Conservation (phyloP, 2,797 vertebrate species). For the Oreochromis grahami region DNA sequence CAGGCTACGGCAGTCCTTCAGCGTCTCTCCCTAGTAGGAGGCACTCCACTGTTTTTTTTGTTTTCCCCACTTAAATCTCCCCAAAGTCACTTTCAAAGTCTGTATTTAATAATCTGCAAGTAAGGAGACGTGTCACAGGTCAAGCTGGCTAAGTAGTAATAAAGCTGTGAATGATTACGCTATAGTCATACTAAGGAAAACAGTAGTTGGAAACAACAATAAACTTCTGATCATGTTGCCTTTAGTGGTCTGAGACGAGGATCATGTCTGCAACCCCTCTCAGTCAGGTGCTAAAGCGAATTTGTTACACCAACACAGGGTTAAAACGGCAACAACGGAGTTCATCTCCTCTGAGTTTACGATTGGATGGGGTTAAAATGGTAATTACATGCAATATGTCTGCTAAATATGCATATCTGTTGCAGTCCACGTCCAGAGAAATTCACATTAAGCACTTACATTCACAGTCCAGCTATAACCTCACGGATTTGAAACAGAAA, state of each 20-base stretch:
- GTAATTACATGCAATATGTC: neutral
- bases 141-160: constrained; percentile 39
- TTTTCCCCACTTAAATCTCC: constrained; percentile 38
- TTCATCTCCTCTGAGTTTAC: neutral
- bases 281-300: neutral
- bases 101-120: constrained; percentile 56
- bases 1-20: constrained; percentile 72
- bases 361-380: neutral
- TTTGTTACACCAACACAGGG: neutral
- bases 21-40: constrained; percentile 45
- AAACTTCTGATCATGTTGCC: neutral
- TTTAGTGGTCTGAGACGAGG: neutral
- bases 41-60: constrained; percentile 33
- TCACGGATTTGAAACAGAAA: neutral
- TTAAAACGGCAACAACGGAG: neutral
- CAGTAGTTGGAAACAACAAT: neutral
- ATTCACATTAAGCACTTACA: neutral
- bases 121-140: constrained; percentile 46
- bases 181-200: neutral
- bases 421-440: neutral
- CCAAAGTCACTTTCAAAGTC: constrained; percentile 66
- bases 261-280: neutral
- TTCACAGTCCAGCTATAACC: neutral
- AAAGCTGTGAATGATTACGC: constrained; percentile 33
- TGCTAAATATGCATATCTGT: neutral